Evolutionary conservation across 2,797 vertebrate species (phyloP).

Genomic region (Galaxias olidus): DNA sequence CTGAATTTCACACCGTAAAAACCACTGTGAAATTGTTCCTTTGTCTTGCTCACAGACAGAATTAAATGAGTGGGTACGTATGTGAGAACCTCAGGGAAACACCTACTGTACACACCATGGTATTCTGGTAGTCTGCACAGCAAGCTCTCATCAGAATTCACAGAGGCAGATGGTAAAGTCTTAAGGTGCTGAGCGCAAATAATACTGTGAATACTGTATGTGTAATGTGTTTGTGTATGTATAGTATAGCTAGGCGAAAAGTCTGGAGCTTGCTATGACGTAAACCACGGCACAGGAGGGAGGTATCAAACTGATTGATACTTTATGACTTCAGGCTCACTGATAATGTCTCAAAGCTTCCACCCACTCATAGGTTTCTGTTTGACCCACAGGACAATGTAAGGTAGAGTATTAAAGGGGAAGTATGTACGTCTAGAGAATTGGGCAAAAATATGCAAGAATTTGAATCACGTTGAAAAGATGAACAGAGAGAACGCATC

Average conservation of each 20-base stretch:
- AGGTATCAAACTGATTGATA: conserved; percentile 11
- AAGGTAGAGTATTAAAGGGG: not conserved
- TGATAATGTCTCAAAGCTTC: not conserved
- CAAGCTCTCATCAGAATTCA: not conserved
- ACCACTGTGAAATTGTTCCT: too few species aligned
- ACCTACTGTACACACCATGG: not conserved
- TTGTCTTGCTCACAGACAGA: too few species aligned
- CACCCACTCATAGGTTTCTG: conserved; percentile 4
- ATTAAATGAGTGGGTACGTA: not conserved
- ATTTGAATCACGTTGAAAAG: too few species aligned
- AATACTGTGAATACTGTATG: not conserved
- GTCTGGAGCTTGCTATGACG: not conserved
- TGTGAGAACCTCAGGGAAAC: not conserved
- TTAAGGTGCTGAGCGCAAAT: not conserved
- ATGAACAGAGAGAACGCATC: too few species aligned
- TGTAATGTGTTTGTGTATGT: not conserved
- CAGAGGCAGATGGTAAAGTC: not conserved
- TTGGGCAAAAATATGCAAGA: too few species aligned
- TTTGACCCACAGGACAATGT: too few species aligned
- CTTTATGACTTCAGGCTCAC: not conserved
- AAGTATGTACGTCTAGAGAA: too few species aligned
- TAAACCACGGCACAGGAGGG: not conserved
- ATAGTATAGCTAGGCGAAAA: conserved; percentile 15
- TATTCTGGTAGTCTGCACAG: not conserved
- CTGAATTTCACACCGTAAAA: too few species aligned